A percentile compares a stretch with the other conserved stretches of the same genome.
Conservation (phyloP, 2,888 invertebrate species). For the Eremobia ochroleuca region DNA sequence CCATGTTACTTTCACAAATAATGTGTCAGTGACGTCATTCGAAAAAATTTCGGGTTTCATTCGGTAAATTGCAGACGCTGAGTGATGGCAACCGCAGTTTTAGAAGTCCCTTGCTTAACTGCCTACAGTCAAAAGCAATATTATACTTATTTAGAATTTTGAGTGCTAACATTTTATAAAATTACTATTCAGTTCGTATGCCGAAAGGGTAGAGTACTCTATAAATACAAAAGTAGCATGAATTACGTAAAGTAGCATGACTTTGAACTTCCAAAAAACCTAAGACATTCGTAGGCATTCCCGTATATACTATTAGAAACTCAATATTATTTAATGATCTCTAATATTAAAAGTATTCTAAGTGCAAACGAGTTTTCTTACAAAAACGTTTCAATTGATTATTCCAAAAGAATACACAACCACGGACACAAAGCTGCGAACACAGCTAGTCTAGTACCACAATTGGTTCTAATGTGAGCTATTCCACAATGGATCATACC, state of each 20-base stretch:
- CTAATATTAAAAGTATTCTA: not conserved
- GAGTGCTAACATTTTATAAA: not conserved
- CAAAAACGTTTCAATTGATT: not conserved
- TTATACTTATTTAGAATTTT: not conserved
- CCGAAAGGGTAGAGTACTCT: no score
- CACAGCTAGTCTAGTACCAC: not conserved
- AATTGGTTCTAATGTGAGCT: not conserved
- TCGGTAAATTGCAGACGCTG: not conserved
- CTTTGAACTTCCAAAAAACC: not conserved
- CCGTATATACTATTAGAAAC: no score
- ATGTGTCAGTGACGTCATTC: not conserved
- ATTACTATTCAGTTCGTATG: not conserved
- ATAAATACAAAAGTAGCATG: no score
- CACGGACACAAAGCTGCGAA: not conserved
- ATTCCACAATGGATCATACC: not conserved
- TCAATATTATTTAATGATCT: no score
- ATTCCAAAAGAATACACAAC: not conserved
- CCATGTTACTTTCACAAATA: not conserved
- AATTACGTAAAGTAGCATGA: no score
- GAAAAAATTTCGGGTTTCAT: no score
- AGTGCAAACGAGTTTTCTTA: not conserved
- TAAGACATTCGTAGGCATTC: not conserved
- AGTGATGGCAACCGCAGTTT: no score
- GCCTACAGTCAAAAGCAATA: not conserved
- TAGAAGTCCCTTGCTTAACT: not conserved